Evolutionary conservation across 2,113 vertebrate genomes (phyloP), one percentile per base, ranked within the genome.

Genomic region (Sphyrna mokarran): DNA sequence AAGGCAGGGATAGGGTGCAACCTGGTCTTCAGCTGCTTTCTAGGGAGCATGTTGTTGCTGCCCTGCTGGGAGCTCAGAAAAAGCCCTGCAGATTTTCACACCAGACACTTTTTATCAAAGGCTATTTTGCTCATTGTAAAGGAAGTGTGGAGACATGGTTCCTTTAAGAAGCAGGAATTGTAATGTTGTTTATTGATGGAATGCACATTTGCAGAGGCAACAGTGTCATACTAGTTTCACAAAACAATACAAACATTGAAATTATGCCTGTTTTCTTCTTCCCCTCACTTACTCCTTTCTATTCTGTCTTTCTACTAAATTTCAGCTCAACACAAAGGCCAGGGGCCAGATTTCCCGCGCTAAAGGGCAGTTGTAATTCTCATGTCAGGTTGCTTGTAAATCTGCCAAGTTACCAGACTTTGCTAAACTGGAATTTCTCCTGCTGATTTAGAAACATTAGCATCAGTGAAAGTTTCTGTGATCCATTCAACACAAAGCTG

Each of bases 371-470:
- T 69, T 48, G 69, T 95, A 95, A 95, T 54, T 95, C 69, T 72
- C 40, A 95, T 66, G 40, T 48, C 40, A 76, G 94, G 23, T 43
- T 95, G 94, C 68, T 72, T 70, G 10, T 95, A 95, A 95, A 95
- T 70, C 40, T 95, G 94, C 94, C 69, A 95, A 95, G 94, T 95
- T 95, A 76, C 94, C 68, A 95, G 93, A 14, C 68, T 72, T 95
- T 76, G 94, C 40, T 72, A 95, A 95, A 72, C 69, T 95, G 94
- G 94, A 95, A 95, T 95, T 95, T 95, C 40, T 48, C 94, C 40
- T 95, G 68, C 94, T 95, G 94, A 95, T 95, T 33, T 72, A 43
- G 68, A 70, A 95, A 72, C 94, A 72, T 95, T 95, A 72, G 22
- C 89, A 93, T 95, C 40, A 95, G 43, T 54, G 66, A 70, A 72